phyloP scores from a whole-genome alignment of 2,888 invertebrate species.

The Melanargia galathea region DNA sequence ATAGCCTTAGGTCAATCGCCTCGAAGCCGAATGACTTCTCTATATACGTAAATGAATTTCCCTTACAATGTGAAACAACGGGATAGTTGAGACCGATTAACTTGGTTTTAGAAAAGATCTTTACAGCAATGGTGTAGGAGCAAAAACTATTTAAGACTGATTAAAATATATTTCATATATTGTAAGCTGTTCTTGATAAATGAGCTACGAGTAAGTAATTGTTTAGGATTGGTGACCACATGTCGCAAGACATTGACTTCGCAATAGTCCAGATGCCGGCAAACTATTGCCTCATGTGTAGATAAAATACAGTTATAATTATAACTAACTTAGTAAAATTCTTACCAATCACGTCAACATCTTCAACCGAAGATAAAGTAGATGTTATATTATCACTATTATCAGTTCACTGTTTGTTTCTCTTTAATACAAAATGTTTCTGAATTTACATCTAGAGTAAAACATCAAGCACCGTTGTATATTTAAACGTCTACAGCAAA shows the following conservation, averaged over 20 bases:
- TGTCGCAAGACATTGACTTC: constrained; percentile 67
- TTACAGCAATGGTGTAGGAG: not conserved
- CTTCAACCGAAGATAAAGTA: constrained; percentile 18
- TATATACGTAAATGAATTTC: constrained; percentile 7
- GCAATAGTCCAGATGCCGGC: constrained; percentile 70
- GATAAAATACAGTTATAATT: constrained; percentile 23
- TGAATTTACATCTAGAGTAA: constrained; percentile 36
- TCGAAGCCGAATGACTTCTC: constrained; percentile 44
- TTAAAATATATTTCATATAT: too few species aligned
- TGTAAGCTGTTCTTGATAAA: constrained; percentile 13
- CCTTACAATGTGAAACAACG: constrained; percentile 1
- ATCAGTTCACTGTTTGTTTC: constrained; percentile 18
- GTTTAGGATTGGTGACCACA: constrained; percentile 69
- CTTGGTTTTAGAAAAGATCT: too few species aligned
- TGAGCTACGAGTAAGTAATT: constrained; percentile 35
- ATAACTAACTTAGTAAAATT: constrained; percentile 26
- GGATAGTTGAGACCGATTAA: too few species aligned
- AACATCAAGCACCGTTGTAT: constrained; percentile 72
- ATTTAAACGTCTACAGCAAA: constrained; percentile 72
- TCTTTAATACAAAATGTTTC: constrained; percentile 30
- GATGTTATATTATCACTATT: constrained; percentile 20
- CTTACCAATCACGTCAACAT: constrained; percentile 40
- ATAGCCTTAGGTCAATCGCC: constrained; percentile 50
- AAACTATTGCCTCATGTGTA: constrained; percentile 56
- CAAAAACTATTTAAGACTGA: not conserved